Conservation (phyloP, 2,888 invertebrate genomes). For the Cosmia trapezina region DNA sequence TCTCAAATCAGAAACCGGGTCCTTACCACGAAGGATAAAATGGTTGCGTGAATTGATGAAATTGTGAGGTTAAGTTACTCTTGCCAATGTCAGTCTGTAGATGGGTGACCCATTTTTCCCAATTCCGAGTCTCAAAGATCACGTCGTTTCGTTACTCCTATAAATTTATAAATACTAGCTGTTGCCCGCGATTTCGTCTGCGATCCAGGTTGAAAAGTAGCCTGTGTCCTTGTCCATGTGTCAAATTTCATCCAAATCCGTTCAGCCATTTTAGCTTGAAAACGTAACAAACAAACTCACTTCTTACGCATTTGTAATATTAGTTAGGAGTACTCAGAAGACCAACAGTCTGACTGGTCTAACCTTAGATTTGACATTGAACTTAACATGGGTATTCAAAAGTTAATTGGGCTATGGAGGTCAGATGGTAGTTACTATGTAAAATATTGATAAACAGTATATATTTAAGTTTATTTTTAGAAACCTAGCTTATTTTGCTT, state of each 20-base stretch:
- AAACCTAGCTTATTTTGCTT: background rate
- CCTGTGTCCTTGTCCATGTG: too few species aligned
- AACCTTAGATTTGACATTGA: background rate
- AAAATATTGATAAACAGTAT: background rate
- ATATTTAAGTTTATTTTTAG: slow-evolving; percentile 1
- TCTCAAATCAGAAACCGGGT: background rate
- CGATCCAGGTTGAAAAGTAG: too few species aligned
- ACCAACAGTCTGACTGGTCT: background rate
- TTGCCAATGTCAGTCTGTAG: background rate
- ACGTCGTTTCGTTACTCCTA: background rate
- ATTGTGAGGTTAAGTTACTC: background rate
- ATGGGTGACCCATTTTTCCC: background rate
- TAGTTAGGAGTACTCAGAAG: background rate
- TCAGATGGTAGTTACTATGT: background rate
- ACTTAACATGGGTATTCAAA: background rate
- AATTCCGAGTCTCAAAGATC: background rate
- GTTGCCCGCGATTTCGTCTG: too few species aligned
- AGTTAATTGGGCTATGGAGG: background rate
- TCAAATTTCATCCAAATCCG: too few species aligned
- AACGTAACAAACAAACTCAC: too few species aligned
- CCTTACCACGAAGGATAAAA: background rate
- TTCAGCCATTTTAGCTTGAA: too few species aligned
- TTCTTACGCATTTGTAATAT: too few species aligned
- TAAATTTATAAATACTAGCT: background rate
- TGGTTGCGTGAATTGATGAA: too few species aligned